Percentiles rank a stretch among this genome's conserved stretches.
phyloP scores from a whole-genome alignment of 2,797 vertebrate species.

The Diplodus puntazzo region DNA sequence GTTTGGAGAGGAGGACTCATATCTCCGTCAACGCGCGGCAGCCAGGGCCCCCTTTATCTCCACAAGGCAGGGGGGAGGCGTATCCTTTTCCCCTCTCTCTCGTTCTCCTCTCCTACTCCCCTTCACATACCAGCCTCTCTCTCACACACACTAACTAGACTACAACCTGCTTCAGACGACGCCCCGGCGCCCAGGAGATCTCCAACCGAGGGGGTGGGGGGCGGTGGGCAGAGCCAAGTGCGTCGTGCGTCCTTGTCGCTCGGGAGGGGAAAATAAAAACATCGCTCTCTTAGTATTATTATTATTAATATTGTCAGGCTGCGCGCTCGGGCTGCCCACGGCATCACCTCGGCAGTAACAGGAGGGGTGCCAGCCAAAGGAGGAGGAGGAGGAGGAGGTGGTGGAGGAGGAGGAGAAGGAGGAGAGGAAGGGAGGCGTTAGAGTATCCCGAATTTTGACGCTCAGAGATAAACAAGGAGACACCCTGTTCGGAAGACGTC shows the following conservation, averaged over 20 bases:
- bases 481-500: conserved; percentile 64
- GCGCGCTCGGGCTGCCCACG: conserved; percentile 63
- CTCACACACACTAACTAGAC: conserved; percentile 50
- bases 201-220: not conserved
- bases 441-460: conserved; percentile 59
- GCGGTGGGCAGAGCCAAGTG: conserved; percentile 13
- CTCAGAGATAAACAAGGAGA: conserved; percentile 71
- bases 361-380: conserved; percentile 56
- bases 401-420: conserved; percentile 26
- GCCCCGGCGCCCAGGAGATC: conserved; percentile 66
- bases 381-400: conserved; percentile 34
- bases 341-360: conserved; percentile 70
- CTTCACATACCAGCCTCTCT: conserved; percentile 67
- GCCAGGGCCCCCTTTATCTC: conserved; percentile 78
- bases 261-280: conserved; percentile 24
- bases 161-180: conserved; percentile 79
- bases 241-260: conserved; percentile 45
- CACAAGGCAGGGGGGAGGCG: conserved; percentile 73
- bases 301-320: conserved; percentile 27
- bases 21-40: conserved; percentile 63
- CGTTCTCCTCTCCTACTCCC: conserved; percentile 66
- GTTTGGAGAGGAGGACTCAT: conserved; percentile 59
- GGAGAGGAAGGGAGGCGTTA: conserved; percentile 53
- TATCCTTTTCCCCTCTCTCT: conserved; percentile 62
- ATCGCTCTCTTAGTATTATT: conserved; percentile 16